Base-by-base conservation (phyloP, 2,797 vertebrate genomes). In the Poeciliopsis presidionis region DNA sequence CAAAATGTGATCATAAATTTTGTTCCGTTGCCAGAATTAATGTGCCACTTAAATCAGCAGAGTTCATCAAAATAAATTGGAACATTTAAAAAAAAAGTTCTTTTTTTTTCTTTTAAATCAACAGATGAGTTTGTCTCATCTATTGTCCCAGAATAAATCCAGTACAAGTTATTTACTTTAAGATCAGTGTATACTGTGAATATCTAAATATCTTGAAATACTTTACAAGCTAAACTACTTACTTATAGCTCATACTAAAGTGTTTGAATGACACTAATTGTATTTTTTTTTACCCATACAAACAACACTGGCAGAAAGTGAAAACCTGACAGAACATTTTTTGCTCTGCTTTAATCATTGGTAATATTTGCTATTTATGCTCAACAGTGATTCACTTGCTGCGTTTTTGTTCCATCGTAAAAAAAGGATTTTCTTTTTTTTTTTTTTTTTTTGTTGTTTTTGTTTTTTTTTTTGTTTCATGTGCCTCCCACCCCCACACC, bases 341-440 rank as follows among this genome's bases (percentile, higher is more conserved):
- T 63, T 82, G 80, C 65, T 61, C 70, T 76, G 72, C 57, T 47
- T 86, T 90, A 59, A 74, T 74, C n/a, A 33, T 65, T 83, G 0
- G 36, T 75, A 67, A 84, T 81, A 59, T 82, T 74, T 79, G 73
- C 36, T 59, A 55, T 70, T 59, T 41, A 49, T 22, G 55, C 74
- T 77, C 79, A 91, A 91, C 87, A 81, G 67, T 69, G 76, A 86
- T 90, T 85, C 86, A 81, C 85, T 82, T 72, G 79, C 33, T 77
- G 70, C 77, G 82, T 78, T 65, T 93, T 92, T 94, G 89, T 93
- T 92, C 81, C 77, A 76, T 79, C 86, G 87, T 91, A 94, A 94
- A 95, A 88, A 94, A 91, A 90, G 76, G 73, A 79, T 83, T 71
- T 41, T 8, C 1, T 41, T 8, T 41, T 41, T 8, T 47, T 90